Percentiles rank a stretch among this genome's conserved stretches.
phyloP scores from a whole-genome alignment of 2,113 vertebrate genomes.

The Austrofundulus limnaeus region DNA sequence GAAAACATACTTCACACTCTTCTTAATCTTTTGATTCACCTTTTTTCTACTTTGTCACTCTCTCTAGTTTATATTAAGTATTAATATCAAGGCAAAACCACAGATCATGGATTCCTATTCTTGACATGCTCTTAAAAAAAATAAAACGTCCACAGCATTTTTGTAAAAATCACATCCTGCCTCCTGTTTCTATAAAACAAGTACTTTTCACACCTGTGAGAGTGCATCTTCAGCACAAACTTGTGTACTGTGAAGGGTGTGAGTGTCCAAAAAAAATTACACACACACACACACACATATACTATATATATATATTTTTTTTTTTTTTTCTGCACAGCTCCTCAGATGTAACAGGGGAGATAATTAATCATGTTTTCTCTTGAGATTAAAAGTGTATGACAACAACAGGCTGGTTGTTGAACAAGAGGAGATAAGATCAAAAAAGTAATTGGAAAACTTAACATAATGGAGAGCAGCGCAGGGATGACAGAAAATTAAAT shows the following conservation, averaged over 20 bases:
- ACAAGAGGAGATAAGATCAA: conserved; percentile 24
- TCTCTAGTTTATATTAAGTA: not conserved
- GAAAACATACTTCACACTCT: too few species aligned
- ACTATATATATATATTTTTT: too few species aligned
- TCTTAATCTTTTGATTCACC: too few species aligned
- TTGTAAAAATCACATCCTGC: not conserved
- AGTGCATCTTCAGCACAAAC: too few species aligned
- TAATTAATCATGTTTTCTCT: conserved; percentile 34
- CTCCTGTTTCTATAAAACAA: not conserved
- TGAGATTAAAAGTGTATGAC: conserved; percentile 20
- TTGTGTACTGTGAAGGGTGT: not conserved
- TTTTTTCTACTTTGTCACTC: not conserved
- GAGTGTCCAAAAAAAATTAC: not conserved
- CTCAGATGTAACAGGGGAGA: conserved; percentile 9
- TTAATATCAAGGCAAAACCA: not conserved
- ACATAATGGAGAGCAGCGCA: conserved; percentile 1
- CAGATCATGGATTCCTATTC: not conserved
- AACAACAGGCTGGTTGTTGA: conserved; percentile 19
- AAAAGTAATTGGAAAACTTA: conserved; percentile 9
- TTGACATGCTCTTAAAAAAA: not conserved
- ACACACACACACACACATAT: too few species aligned
- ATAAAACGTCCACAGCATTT: not conserved
- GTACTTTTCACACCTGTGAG: too few species aligned
- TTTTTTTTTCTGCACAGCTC: not conserved
- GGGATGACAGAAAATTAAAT: conserved; percentile 13